phyloP scores from a whole-genome alignment of 2,113 vertebrate genomes.

The Nycticorax nycticorax region DNA sequence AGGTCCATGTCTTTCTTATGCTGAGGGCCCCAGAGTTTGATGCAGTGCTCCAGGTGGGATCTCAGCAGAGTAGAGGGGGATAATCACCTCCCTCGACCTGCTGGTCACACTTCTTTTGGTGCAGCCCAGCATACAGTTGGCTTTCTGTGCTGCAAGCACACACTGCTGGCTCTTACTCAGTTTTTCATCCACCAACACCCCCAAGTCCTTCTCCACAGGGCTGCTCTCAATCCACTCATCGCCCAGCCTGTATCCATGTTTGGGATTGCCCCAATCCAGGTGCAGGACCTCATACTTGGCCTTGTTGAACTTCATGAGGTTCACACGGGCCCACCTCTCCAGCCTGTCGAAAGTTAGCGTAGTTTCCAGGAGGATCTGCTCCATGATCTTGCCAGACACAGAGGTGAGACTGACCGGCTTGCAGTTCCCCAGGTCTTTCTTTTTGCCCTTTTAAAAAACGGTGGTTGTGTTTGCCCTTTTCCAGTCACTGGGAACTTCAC shows the following conservation, averaged over 20 bases:
- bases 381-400: neutral
- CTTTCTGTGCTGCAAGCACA: neutral
- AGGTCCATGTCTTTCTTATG: neutral
- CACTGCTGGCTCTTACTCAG: neutral
- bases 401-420: neutral
- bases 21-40: neutral
- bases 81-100: neutral
- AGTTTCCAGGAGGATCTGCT: neutral
- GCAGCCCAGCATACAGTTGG: neutral
- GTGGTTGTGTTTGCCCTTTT: neutral
- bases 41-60: neutral
- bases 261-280: neutral
- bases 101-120: neutral
- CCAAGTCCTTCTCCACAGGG: neutral
- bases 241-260: neutral
- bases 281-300: neutral
- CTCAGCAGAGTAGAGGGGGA: accelerated
- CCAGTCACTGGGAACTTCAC: neutral
- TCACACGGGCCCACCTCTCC: accelerated
- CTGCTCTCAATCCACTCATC: neutral
- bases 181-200: neutral
- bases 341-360: neutral
- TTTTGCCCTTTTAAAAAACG: neutral
- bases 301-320: neutral
- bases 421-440: neutral